Evolutionary conservation across 2,797 vertebrate species (phyloP).

Genomic region (Macropodus opercularis): DNA sequence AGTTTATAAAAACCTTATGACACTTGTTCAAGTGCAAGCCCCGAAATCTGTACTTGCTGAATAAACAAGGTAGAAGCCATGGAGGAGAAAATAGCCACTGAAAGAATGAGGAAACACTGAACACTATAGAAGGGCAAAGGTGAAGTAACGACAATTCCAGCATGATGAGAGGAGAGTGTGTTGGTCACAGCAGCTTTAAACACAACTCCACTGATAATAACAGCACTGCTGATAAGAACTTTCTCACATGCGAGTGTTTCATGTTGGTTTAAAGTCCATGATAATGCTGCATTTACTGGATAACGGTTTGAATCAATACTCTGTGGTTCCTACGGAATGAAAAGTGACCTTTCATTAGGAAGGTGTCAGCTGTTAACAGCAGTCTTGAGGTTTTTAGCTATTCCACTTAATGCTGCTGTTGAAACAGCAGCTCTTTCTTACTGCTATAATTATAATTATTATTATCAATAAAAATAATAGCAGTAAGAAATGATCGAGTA

Average conservation of each 20-base stretch:
- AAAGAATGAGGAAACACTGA: constrained; percentile 6
- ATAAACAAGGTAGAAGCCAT: constrained; percentile 2
- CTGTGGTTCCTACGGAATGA: constrained; percentile 25
- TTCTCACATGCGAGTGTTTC: constrained; percentile 7
- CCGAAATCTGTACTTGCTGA: background rate
- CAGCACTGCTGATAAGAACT: constrained; percentile 15
- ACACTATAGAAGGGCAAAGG: constrained; percentile 1
- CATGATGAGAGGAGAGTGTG: constrained; percentile 2
- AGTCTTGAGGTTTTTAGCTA: constrained; percentile 2
- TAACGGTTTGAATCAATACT: background rate
- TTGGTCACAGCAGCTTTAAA: constrained; percentile 32
- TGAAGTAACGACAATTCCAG: constrained; percentile 4
- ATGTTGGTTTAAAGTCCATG: constrained; percentile 16
- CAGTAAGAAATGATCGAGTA: background rate
- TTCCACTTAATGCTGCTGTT: constrained; percentile 1
- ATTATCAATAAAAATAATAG: too few species aligned
- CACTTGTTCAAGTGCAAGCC: background rate
- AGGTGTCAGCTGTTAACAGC: constrained; percentile 18
- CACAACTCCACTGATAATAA: constrained; percentile 7
- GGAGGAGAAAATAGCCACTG: background rate
- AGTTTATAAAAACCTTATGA: background rate
- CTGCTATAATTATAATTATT: background rate
- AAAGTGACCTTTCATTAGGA: constrained; percentile 34
- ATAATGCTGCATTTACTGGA: constrained; percentile 6
- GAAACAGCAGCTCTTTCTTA: constrained; percentile 13